Percentiles rank a stretch among this genome's conserved stretches.
These are phyloP conservation scores for Barypeithes pellucidus DNA, from an alignment of 2,888 invertebrate genomes.

Conservation along the genomic window DNA sequence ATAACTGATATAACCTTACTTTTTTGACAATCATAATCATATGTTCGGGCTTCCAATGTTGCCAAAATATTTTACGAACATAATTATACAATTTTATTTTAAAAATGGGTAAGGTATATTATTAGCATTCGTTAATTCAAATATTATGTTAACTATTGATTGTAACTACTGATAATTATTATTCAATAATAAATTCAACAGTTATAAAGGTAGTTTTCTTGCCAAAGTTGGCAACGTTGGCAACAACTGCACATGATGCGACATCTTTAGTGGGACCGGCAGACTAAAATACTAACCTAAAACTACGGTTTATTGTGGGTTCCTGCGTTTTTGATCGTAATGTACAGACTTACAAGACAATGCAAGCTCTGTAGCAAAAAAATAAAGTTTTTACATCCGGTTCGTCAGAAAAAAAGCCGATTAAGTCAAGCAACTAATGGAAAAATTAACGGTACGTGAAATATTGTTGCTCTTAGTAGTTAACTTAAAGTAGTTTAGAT, in stretches of 20 bases:
- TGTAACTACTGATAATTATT: background rate
- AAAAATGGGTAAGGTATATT: too few species aligned
- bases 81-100: too few species aligned
- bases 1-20: background rate
- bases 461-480: background rate
- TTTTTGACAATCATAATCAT: conserved; percentile 18
- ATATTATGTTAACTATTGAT: background rate
- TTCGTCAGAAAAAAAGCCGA: conserved; percentile 20
- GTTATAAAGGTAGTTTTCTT: too few species aligned
- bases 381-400: background rate
- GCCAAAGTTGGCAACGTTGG: too few species aligned
- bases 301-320: background rate
- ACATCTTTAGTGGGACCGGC: background rate
- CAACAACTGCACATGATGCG: background rate
- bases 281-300: conserved; percentile 8
- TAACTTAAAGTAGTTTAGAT: conserved; percentile 5
- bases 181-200: too few species aligned
- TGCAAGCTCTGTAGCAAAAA: conserved; percentile 46
- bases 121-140: too few species aligned
- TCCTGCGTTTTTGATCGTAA: conserved; percentile 11
- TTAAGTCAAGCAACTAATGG: conserved; percentile 18
- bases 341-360: conserved; percentile 48
- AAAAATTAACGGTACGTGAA: conserved; percentile 37
- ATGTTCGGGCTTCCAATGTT: background rate
- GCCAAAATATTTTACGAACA: too few species aligned